These are phyloP conservation scores for Grantiella picta DNA, from an alignment of 2,113 vertebrate species.

Conservation along the genomic window DNA sequence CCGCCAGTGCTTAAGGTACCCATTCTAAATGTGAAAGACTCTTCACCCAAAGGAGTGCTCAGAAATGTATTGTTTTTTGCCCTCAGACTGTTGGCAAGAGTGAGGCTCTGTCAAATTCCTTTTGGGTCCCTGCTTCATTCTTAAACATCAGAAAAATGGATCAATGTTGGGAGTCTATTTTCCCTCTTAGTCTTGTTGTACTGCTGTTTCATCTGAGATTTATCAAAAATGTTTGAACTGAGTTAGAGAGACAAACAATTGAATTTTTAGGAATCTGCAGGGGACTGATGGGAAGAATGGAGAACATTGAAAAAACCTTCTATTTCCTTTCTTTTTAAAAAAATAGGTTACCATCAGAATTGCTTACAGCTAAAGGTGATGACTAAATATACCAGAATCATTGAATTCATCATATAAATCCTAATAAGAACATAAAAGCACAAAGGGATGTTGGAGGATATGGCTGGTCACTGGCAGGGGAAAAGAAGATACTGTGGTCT, in stretches of 20 bases:
- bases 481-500: neutral
- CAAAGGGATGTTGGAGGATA: neutral
- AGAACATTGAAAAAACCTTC: neutral
- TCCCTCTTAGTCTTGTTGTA: neutral
- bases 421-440: neutral
- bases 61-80: neutral
- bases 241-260: neutral
- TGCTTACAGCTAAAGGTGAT: neutral
- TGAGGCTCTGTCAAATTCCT: neutral
- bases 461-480: neutral
- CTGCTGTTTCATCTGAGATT: neutral
- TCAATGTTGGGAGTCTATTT: neutral
- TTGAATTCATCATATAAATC: neutral
- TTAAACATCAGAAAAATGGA: neutral
- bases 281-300: neutral
- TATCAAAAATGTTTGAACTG: neutral
- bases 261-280: neutral
- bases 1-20: rapidly evolving
- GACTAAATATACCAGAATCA: neutral
- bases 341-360: neutral
- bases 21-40: neutral
- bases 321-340: too few species aligned
- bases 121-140: neutral
- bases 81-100: neutral
- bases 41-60: neutral